Percentiles rank a stretch among this genome's conserved stretches.
Conservation (phyloP, 2,113 vertebrate species). For the Hyaena hyaena region DNA sequence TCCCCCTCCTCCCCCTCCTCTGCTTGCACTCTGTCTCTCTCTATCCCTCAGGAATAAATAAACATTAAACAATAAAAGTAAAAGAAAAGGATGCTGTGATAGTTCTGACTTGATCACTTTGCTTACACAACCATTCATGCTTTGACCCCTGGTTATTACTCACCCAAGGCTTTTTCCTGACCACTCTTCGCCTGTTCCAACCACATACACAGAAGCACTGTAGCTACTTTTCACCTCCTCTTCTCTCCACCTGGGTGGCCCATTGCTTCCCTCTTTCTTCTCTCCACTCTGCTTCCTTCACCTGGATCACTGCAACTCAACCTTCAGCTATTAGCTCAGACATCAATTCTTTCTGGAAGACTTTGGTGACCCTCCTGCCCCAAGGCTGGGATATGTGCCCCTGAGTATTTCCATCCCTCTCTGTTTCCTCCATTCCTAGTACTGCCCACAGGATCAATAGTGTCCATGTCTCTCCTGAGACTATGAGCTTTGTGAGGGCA, state of each 20-base stretch:
- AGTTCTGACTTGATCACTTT: not conserved
- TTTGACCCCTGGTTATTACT: not conserved
- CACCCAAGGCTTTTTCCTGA: not conserved
- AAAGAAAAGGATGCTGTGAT: not conserved
- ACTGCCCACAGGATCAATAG: too few relatives aligned
- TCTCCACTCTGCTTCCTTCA: not conserved
- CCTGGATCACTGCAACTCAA: not conserved
- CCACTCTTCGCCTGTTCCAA: not conserved
- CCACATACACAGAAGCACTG: not conserved
- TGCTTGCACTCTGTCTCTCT: too few relatives aligned
- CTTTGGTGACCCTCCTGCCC: not conserved
- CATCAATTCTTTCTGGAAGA: not conserved
- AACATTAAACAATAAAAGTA: too few relatives aligned
- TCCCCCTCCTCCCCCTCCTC: too few relatives aligned
- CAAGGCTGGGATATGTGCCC: not conserved
- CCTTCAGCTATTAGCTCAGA: not conserved
- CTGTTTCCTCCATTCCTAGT: not conserved
- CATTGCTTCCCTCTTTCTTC: not conserved
- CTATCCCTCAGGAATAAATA: too few relatives aligned
- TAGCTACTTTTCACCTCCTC: not conserved
- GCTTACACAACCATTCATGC: not conserved
- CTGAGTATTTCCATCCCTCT: fast-evolving
- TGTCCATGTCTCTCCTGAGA: not conserved
- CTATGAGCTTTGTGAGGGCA: not conserved
- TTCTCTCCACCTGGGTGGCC: not conserved